These are phyloP conservation scores for Mus minutoides DNA, from an alignment of 2,797 vertebrate genomes.

Conservation along the genomic window DNA sequence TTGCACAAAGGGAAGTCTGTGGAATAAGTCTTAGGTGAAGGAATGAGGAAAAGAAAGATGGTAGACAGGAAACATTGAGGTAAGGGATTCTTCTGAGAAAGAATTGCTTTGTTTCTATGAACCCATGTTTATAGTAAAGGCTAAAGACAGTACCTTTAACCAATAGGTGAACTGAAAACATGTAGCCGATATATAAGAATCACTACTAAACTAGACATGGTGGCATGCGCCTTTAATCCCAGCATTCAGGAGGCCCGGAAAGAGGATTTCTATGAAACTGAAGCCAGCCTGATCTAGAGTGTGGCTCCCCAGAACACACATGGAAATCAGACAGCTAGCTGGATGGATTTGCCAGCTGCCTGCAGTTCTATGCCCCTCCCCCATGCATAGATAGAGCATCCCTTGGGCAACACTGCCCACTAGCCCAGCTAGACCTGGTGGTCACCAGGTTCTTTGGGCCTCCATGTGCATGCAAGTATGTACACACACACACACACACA, in stretches of 20 bases:
- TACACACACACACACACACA: too few species aligned
- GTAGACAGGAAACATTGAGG: neutral
- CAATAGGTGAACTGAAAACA: neutral
- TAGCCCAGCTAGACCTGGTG: neutral
- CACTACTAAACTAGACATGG: neutral
- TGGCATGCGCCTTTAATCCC: neutral
- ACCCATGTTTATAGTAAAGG: neutral
- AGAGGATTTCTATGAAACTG: neutral
- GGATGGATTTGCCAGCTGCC: neutral
- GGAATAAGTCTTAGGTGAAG: neutral
- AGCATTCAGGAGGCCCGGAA: neutral
- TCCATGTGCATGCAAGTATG: neutral
- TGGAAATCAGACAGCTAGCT: neutral
- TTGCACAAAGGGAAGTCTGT: slow-evolving; percentile 17
- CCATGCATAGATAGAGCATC: neutral
- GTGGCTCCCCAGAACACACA: neutral
- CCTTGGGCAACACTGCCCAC: neutral
- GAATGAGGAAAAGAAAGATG: neutral
- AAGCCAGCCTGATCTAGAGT: too few species aligned
- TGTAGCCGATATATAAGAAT: neutral
- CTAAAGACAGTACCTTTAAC: neutral
- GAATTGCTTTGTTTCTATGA: neutral
- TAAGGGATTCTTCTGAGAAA: neutral
- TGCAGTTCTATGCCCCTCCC: neutral
- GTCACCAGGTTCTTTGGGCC: neutral